Conservation (phyloP, 1,140 invertebrate genomes). For the Sinonovacula constricta region DNA sequence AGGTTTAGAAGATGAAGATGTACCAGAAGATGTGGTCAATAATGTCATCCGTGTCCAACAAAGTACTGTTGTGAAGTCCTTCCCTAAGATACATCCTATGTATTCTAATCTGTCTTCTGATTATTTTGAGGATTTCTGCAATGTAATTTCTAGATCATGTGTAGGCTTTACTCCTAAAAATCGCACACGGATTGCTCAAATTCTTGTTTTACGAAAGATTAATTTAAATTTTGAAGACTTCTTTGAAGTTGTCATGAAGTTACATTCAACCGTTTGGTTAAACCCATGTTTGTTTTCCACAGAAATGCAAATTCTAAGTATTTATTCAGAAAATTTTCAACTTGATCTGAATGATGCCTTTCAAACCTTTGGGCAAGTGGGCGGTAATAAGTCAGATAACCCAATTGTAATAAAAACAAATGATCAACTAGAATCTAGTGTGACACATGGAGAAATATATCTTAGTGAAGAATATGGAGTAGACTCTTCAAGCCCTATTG, state of each 20-base stretch:
- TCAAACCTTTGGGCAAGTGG: no score
- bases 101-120: neutral
- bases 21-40: constrained; percentile 13
- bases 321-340: no score
- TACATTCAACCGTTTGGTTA: constrained; percentile 13
- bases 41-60: constrained; percentile 4
- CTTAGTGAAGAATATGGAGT: no score
- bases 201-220: neutral
- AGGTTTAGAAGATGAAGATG: constrained; percentile 3
- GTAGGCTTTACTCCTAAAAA: neutral
- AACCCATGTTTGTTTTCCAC: neutral
- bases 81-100: neutral
- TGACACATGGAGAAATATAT: no score
- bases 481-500: no score
- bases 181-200: neutral
- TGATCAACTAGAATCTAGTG: no score
- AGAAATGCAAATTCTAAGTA: no score
- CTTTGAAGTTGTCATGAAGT: neutral
- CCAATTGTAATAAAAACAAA: no score
- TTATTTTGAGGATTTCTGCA: constrained; percentile 41
- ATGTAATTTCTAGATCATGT: constrained; percentile 6
- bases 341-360: no score
- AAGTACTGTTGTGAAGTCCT: neutral
- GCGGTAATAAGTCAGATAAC: no score
- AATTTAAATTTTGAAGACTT: neutral